These are phyloP conservation scores for Tachycineta bicolor DNA, from an alignment of 2,113 vertebrate genomes.

Conservation along the genomic window DNA sequence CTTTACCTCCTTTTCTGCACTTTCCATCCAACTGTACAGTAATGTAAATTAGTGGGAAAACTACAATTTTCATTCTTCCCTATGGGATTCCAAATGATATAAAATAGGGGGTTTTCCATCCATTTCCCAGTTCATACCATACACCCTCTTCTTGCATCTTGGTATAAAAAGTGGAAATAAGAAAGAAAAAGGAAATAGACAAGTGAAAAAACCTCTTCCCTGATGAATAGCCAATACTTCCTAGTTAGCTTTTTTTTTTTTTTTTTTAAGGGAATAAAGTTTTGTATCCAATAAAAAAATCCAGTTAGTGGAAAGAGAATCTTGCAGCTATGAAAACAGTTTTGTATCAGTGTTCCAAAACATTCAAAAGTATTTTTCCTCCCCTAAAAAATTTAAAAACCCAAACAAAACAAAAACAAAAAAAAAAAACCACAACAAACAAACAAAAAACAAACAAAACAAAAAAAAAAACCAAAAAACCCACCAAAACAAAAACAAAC, in stretches of 20 bases:
- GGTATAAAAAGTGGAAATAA: not conserved
- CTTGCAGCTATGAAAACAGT: not conserved
- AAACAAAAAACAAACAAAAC: not conserved
- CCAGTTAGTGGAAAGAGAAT: not conserved
- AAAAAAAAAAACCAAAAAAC: not conserved
- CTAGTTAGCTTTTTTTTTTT: not conserved
- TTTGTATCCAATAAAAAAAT: not conserved
- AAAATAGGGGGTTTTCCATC: accelerated
- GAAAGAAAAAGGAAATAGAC: not conserved
- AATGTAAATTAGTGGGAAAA: not conserved
- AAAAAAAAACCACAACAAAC: not conserved
- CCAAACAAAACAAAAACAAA: not conserved
- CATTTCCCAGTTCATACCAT: not conserved
- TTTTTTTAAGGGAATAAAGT: not conserved
- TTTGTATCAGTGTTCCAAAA: not conserved
- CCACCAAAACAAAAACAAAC: not conserved
- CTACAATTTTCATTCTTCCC: not conserved
- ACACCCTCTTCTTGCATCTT: not conserved
- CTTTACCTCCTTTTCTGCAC: not conserved
- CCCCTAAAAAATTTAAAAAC: not conserved
- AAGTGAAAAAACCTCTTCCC: not conserved
- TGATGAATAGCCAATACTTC: not conserved
- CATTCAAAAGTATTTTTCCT: not conserved
- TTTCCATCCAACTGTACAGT: not conserved
- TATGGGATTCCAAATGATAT: not conserved